A percentile compares a stretch with the other conserved stretches of the same genome.
These are phyloP conservation scores for Microplitis manilae DNA, from an alignment of 2,888 invertebrate genomes.

Conservation along the genomic window DNA sequence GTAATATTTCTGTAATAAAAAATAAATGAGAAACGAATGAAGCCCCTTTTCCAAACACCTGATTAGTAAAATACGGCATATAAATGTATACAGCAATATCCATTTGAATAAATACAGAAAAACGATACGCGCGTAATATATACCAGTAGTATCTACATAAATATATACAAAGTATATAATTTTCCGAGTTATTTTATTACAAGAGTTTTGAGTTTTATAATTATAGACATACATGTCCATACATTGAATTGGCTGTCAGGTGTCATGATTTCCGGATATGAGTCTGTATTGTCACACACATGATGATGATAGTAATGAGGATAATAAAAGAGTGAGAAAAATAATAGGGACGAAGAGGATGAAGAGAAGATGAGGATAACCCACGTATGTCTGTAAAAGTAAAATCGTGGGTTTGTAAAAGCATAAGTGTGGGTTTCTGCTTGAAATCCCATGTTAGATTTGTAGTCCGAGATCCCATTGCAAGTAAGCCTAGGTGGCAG, in stretches of 20 bases:
- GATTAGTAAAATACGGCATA: too few species aligned
- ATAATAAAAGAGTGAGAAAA: background rate
- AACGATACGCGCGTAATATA: too few species aligned
- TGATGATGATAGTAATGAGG: background rate
- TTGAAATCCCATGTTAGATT: background rate
- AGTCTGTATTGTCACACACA: background rate
- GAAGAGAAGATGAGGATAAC: constrained; percentile 12
- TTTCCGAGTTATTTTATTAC: background rate
- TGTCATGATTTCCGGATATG: background rate
- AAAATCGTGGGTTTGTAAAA: constrained; percentile 39
- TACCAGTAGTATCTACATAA: background rate
- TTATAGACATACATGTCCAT: background rate
- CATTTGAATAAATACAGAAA: too few species aligned
- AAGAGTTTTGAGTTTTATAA: background rate
- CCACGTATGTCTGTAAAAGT: constrained; percentile 44
- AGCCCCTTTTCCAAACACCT: too few species aligned
- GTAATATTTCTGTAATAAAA: background rate
- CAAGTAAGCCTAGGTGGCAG: background rate
- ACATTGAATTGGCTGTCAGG: background rate
- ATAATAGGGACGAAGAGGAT: background rate
- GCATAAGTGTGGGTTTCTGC: background rate
- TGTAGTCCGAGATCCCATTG: background rate
- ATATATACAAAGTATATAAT: background rate
- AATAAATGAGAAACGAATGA: too few species aligned
- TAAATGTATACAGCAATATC: too few species aligned